Evolutionary conservation across 2,113 vertebrate genomes (phyloP), one percentile per base, ranked within the genome.

Genomic region (Prionailurus bengalensis): DNA sequence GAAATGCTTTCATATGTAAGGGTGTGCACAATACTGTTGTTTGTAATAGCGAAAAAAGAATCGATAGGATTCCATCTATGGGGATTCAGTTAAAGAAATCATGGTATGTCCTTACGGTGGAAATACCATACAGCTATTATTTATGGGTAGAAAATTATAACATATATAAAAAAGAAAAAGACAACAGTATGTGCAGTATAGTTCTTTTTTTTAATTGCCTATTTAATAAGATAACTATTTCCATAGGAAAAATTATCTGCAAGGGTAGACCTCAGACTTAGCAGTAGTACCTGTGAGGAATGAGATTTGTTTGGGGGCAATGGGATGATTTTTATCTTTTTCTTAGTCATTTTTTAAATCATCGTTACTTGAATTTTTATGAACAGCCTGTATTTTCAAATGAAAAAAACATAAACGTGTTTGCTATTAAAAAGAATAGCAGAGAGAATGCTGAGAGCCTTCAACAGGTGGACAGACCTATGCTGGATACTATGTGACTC

Each of bases 361-460:
- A 42, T 53, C 53, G 1, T 76, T 48, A 73, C 48, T 94, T 96
- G 31, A 93, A 58, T 63, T 91, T 92, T 95, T 97, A 94, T 58
- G 79, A 70, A 82, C 21, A 81, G 5, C 4, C 90, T 94, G 14
- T 79, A 42, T 97, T 93, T 93, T 91, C 61, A 89, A 87, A 86
- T 80, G 92, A 76, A 66, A 79, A 89, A 70, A 19, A 23, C 36
- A 74, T 76, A 58, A 61, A 70, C 51, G 45, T 42, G 88, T 42
- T 73, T 93, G 17, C 55, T 87, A 88, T 94, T 63, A 65, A 79
- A 93, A 91, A 45, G n/a, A 83, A 17, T 17, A 89, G 25, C 45
- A 86, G 74, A 42, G 55, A 89, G 58, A 95, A 85, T 53, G 23
- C 76, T 45, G 16, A 85, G 83, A 17, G 10, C 80, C 12, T 68